Evolutionary conservation across 2,797 vertebrate genomes (phyloP), one percentile per base, ranked within the genome.

Genomic region (Tapera naevia): DNA sequence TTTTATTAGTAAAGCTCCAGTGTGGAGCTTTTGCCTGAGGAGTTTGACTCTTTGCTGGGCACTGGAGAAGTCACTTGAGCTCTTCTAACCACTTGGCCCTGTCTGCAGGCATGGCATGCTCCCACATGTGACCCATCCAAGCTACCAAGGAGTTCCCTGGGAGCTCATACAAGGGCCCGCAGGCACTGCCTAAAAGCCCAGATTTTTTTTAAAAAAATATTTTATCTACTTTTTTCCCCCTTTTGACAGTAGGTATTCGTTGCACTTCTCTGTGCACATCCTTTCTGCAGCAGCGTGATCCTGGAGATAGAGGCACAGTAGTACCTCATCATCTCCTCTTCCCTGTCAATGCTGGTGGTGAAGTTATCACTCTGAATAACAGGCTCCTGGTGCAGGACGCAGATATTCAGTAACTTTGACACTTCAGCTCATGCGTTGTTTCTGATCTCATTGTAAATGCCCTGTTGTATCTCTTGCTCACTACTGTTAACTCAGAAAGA

Each of bases 91-190:
- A 21, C 17, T 21, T 41, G 37, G 17, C 39, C 41, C 35, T 7
- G 9, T 10, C 43, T 60, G 30, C 53, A 48, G 39, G 50, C 45
- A 30, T 37, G 0, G 0, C 71, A 25, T 4, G 1, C 23, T 79
- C 39, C n/a, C 51, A 65, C 69, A 69, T 0, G 3, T 0, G 0
- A 57, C 53, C 19, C 1, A 1, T 16, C 10, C 0, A 3, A 86
- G 65, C 32, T 41, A 24, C 51, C 57, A 57, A 16, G n/a, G 32
- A 72, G 28, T 7, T 53, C n/a, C 35, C 11, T 1, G 5, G 30
- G 23, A 69, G 7, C 19, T 6, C 23, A 39, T 2, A 3, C 12
- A 25, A 43, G 70, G 53, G 6, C 58, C 53, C 17, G 0, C 1
- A 28, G 33, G 33, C 37, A n/a, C 25, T 66, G n/a, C n/a, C n/a